Conservation (phyloP, 1,140 invertebrate species). For the Stegodyphus dumicola region DNA sequence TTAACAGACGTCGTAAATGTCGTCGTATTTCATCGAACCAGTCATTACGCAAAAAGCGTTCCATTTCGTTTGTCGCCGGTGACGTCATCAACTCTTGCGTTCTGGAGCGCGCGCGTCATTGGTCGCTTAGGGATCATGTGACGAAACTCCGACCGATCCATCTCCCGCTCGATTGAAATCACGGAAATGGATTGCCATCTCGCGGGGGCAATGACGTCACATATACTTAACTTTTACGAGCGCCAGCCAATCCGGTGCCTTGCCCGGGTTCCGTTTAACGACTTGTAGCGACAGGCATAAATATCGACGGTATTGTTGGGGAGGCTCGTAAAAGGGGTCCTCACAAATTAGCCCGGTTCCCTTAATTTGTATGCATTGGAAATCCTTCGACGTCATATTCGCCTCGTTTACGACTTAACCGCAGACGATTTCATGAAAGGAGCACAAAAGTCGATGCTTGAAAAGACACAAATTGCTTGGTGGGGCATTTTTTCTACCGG, state of each 20-base stretch:
- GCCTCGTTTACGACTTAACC: constrained; percentile 30
- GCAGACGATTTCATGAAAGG: constrained; percentile 3
- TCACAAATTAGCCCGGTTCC: not conserved
- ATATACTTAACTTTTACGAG: constrained; percentile 32
- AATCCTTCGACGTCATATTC: constrained; percentile 23
- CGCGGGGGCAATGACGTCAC: constrained; percentile 5
- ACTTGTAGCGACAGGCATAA: constrained; percentile 45
- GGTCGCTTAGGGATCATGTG: not conserved
- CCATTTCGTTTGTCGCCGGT: constrained; percentile 19
- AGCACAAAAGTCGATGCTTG: not conserved
- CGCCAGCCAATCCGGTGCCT: constrained; percentile 36
- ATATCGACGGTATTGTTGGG: constrained; percentile 34
- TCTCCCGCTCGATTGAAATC: constrained; percentile 5
- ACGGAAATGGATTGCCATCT: constrained; percentile 36
- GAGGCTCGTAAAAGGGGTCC: constrained; percentile 19
- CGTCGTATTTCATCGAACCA: constrained; percentile 13
- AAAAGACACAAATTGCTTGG: no score
- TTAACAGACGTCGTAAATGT: constrained; percentile 25
- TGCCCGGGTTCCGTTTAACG: constrained; percentile 16
- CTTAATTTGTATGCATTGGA: constrained; percentile 48
- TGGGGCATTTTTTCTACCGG: no score
- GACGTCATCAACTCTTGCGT: not conserved
- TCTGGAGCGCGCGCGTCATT: not conserved
- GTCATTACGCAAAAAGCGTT: constrained; percentile 12
- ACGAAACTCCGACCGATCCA: not conserved